Percentiles rank a stretch among this genome's conserved stretches.
phyloP scores from a whole-genome alignment of 2,888 invertebrate species.

The Cacoxenus indagator region DNA sequence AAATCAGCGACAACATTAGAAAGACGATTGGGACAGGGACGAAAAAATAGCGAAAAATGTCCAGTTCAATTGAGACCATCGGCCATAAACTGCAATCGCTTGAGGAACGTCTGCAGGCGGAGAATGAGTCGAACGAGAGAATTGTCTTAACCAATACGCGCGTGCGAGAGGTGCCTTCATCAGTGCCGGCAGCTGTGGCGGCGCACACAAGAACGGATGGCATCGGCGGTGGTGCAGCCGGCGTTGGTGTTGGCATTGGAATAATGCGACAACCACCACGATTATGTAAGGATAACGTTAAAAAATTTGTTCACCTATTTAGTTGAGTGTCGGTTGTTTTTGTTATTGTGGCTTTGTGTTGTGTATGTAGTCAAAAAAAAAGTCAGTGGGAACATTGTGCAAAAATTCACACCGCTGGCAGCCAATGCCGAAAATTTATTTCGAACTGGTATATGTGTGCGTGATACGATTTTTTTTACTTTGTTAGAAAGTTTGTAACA shows the following conservation, averaged over 20 bases:
- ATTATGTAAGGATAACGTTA: constrained; percentile 66
- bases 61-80: constrained; percentile 72
- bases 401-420: too few species aligned
- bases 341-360: neutral
- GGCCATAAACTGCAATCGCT: constrained; percentile 81
- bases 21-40: neutral
- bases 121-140: constrained; percentile 69
- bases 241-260: constrained; percentile 19
- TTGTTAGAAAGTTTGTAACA: too few species aligned
- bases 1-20: neutral
- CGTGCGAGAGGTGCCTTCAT: constrained; percentile 35
- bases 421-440: too few species aligned
- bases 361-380: neutral
- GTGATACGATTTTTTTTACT: too few species aligned
- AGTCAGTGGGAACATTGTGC: too few species aligned
- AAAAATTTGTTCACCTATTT: constrained; percentile 16
- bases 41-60: constrained; percentile 35
- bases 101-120: constrained; percentile 80
- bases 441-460: too few species aligned
- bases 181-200: constrained; percentile 22
- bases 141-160: constrained; percentile 66
- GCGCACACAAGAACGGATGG: constrained; percentile 26
- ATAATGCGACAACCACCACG: constrained; percentile 75
- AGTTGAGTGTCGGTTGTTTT: neutral
- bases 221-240: constrained; percentile 21